phyloP scores from a whole-genome alignment of 1,140 invertebrate genomes.

The Brachionus paranguensis region DNA sequence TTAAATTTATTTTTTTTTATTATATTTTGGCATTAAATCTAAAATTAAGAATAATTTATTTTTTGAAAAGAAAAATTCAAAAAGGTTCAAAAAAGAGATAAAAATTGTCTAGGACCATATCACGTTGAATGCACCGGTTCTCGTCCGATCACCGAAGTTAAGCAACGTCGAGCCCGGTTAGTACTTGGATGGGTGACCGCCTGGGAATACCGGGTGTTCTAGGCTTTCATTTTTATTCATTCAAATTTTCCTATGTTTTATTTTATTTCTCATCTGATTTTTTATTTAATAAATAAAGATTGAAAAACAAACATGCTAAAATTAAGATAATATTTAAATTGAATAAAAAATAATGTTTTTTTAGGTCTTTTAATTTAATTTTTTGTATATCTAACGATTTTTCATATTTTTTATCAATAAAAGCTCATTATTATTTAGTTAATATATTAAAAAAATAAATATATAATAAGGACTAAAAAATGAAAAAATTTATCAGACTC shows the following conservation, averaged over 20 bases:
- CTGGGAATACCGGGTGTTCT: slow-evolving; percentile 30
- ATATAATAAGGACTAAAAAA: too few relatives aligned
- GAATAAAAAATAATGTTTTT: too few relatives aligned
- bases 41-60: not conserved
- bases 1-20: not conserved
- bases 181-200: slow-evolving; percentile 38
- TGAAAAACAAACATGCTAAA: too few relatives aligned
- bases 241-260: not conserved
- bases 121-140: slow-evolving; percentile 32
- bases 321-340: too few relatives aligned
- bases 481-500: too few relatives aligned
- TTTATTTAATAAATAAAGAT: too few relatives aligned
- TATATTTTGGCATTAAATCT: not conserved
- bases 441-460: too few relatives aligned
- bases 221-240: not conserved
- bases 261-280: not conserved
- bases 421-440: too few relatives aligned
- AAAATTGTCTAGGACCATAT: slow-evolving; percentile 2
- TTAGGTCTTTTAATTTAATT: too few relatives aligned
- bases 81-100: not conserved
- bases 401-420: too few relatives aligned
- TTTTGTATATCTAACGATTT: too few relatives aligned
- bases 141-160: slow-evolving; percentile 38
- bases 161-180: slow-evolving; percentile 19
- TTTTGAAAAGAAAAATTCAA: not conserved